Conservation (phyloP, 2,888 invertebrate genomes). For the Lysandra bellargus region DNA sequence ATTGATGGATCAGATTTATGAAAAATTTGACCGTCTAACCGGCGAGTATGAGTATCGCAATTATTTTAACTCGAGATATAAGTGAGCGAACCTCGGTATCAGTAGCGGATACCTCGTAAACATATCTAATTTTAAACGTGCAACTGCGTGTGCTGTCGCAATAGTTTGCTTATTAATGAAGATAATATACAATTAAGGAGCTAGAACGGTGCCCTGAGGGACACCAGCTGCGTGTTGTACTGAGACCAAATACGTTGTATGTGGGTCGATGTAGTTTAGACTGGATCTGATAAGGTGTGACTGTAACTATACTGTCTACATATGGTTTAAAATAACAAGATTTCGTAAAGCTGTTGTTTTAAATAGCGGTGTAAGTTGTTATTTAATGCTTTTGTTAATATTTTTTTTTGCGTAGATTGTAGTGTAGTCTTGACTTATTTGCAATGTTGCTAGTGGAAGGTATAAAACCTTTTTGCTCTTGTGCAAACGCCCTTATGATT, state of each 20-base stretch:
- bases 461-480: not conserved
- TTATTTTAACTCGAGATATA: slow-evolving; percentile 9
- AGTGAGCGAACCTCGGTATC: slow-evolving; percentile 1
- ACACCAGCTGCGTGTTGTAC: slow-evolving; percentile 30
- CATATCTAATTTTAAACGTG: slow-evolving; percentile 19
- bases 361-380: not conserved
- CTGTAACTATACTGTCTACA: slow-evolving; percentile 10
- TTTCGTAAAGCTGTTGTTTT: not conserved
- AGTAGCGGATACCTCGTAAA: slow-evolving; percentile 1
- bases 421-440: not conserved
- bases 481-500: slow-evolving; percentile 8
- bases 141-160: slow-evolving; percentile 17
- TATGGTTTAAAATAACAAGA: slow-evolving; percentile 12
- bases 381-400: not conserved
- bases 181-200: slow-evolving; percentile 27
- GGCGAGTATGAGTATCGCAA: no score
- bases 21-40: no score
- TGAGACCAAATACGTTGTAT: slow-evolving; percentile 24
- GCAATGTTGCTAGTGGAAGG: not conserved
- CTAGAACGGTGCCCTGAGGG: slow-evolving; percentile 26
- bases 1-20: no score
- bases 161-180: slow-evolving; percentile 24
- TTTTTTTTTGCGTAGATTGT: not conserved
- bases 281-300: slow-evolving; percentile 26
- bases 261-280: slow-evolving; percentile 28